These are phyloP conservation scores for Harpalus rubripes DNA, from an alignment of 2,888 invertebrate species.

Conservation along the genomic window DNA sequence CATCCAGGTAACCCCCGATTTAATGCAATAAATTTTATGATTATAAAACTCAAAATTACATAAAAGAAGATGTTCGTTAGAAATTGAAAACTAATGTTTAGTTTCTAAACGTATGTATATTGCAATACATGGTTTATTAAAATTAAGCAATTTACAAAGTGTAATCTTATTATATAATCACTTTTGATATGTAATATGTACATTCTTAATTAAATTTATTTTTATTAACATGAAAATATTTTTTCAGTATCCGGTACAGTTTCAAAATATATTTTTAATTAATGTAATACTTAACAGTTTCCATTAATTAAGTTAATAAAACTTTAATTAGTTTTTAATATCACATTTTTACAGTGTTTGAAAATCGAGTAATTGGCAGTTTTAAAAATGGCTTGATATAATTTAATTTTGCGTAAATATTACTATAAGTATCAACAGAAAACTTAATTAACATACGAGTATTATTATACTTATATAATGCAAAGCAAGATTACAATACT, in stretches of 20 bases:
- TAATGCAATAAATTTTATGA: too few relatives aligned
- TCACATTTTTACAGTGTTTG: slow-evolving; percentile 19
- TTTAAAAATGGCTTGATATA: background rate
- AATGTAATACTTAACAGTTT: background rate
- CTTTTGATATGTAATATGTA: too few relatives aligned
- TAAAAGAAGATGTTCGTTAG: background rate
- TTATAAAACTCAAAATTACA: too few relatives aligned
- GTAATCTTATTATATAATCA: too few relatives aligned
- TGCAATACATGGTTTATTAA: too few relatives aligned
- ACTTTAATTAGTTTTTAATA: slow-evolving; percentile 20
- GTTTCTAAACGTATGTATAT: too few relatives aligned
- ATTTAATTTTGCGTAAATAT: background rate
- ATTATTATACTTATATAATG: slow-evolving; percentile 14
- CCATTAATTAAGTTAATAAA: background rate
- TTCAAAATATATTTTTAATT: slow-evolving; percentile 8
- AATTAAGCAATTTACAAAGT: too few relatives aligned
- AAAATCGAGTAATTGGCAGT: slow-evolving; percentile 13
- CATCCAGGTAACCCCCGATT: too few relatives aligned
- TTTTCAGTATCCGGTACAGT: background rate
- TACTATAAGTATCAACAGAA: background rate
- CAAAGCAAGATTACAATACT: slow-evolving; percentile 29
- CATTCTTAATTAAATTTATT: too few relatives aligned
- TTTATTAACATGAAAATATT: too few relatives aligned
- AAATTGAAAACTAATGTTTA: too few relatives aligned
- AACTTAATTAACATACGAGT: slow-evolving; percentile 10